Percentiles rank a stretch among this genome's conserved stretches.
Evolutionary conservation across 2,797 vertebrate genomes (phyloP).

Genomic region (Perodicticus potto): DNA sequence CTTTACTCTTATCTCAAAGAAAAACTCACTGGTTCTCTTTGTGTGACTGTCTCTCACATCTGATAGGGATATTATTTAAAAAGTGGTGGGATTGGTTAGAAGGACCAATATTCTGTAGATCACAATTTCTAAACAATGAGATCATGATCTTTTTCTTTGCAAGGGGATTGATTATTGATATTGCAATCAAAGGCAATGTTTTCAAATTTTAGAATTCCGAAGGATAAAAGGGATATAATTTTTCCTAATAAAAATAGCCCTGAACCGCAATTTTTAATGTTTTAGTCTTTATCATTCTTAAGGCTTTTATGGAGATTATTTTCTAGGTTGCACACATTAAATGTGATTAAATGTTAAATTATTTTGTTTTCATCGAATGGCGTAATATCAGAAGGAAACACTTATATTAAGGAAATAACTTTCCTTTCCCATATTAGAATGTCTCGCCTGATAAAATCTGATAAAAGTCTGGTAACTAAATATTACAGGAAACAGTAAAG

Average conservation of each 20-base stretch:
- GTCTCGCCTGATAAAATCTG: constrained; percentile 76
- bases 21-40: not conserved
- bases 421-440: constrained; percentile 85
- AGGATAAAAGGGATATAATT: not conserved
- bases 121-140: not conserved
- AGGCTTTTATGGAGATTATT: constrained; percentile 41
- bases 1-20: not conserved
- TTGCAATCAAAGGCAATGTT: not conserved
- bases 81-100: not conserved
- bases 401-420: constrained; percentile 83
- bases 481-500: constrained; percentile 82
- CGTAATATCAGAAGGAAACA: constrained; percentile 86
- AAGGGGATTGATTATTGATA: not conserved
- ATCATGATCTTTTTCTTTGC: not conserved
- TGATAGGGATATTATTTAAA: not conserved
- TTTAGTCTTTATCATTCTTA: constrained; percentile 26
- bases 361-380: constrained; percentile 80
- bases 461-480: constrained; percentile 81
- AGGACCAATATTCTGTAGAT: not conserved
- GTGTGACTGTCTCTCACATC: not conserved
- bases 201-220: constrained; percentile 40
- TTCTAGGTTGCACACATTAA: constrained; percentile 45
- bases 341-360: constrained; percentile 47
- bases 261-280: not conserved
- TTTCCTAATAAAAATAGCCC: not conserved